Conservation (phyloP, 2,113 vertebrate species). For the Illadopsis cleaveri region DNA sequence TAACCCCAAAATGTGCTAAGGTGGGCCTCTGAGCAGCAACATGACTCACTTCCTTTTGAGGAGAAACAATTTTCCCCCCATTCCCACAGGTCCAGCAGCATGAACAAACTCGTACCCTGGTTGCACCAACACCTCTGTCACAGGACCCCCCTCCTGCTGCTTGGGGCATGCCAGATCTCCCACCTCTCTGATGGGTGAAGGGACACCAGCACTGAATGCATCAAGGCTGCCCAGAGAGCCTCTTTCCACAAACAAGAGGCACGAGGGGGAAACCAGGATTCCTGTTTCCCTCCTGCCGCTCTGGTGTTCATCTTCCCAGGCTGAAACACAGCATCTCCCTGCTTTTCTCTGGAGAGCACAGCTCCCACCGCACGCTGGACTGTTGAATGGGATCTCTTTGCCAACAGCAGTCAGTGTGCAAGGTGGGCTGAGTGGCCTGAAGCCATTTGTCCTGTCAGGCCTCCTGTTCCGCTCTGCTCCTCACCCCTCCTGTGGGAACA, state of each 20-base stretch:
- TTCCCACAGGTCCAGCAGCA: neutral
- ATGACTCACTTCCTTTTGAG: neutral
- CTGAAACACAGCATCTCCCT: neutral
- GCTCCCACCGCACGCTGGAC: accelerated
- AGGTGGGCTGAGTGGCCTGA: neutral
- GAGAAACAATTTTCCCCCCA: neutral
- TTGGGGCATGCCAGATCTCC: neutral
- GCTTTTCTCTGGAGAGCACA: neutral
- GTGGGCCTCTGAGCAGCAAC: neutral
- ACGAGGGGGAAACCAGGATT: accelerated
- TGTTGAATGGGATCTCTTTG: neutral
- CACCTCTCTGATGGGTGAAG: neutral
- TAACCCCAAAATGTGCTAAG: neutral
- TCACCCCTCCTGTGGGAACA: neutral
- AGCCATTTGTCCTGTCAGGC: neutral
- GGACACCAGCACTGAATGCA: neutral
- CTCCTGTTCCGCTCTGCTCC: neutral
- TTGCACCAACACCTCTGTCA: neutral
- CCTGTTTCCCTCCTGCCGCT: neutral
- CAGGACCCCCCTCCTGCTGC: neutral
- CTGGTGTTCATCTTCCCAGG: neutral
- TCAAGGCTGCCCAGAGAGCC: neutral
- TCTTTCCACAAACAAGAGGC: neutral
- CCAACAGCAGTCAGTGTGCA: neutral
- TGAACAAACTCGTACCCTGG: accelerated